Conservation (phyloP, 2,888 invertebrate genomes). For the Tribolium freemani region DNA sequence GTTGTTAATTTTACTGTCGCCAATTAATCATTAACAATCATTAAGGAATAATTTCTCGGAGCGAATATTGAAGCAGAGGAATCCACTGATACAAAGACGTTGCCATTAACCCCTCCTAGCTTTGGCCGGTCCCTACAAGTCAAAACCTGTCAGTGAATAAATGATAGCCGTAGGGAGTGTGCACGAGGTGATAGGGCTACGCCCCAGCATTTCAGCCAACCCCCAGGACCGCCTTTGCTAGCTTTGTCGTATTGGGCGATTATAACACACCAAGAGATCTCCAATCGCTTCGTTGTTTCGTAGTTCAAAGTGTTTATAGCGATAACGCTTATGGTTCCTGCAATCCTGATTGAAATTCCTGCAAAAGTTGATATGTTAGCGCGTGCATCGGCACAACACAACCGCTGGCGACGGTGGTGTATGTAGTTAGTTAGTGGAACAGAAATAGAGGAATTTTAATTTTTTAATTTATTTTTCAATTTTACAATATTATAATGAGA, state of each 20-base stretch:
- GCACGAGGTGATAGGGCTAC: constrained; percentile 58
- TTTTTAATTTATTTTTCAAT: too few species aligned
- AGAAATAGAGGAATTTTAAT: neutral
- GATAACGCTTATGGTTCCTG: neutral
- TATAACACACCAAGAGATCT: constrained; percentile 49
- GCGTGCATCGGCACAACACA: constrained; percentile 21
- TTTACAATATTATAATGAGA: too few species aligned
- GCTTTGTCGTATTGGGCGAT: constrained; percentile 57
- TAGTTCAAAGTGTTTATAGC: neutral
- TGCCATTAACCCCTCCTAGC: constrained; percentile 11
- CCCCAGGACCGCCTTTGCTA: constrained; percentile 67
- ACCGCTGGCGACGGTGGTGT: neutral
- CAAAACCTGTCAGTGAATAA: constrained; percentile 15
- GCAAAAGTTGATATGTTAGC: constrained; percentile 44
- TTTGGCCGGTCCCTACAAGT: neutral
- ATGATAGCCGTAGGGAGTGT: constrained; percentile 58
- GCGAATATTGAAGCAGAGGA: too few species aligned
- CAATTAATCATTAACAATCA: too few species aligned
- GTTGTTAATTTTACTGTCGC: too few species aligned
- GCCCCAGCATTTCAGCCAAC: constrained; percentile 64
- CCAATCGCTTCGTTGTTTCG: neutral
- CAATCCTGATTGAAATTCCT: constrained; percentile 25
- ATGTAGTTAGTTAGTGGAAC: neutral
- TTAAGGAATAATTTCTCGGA: too few species aligned
- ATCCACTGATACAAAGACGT: too few species aligned